Conservation (phyloP, 1,140 invertebrate genomes). For the Bradynema listronoti region DNA sequence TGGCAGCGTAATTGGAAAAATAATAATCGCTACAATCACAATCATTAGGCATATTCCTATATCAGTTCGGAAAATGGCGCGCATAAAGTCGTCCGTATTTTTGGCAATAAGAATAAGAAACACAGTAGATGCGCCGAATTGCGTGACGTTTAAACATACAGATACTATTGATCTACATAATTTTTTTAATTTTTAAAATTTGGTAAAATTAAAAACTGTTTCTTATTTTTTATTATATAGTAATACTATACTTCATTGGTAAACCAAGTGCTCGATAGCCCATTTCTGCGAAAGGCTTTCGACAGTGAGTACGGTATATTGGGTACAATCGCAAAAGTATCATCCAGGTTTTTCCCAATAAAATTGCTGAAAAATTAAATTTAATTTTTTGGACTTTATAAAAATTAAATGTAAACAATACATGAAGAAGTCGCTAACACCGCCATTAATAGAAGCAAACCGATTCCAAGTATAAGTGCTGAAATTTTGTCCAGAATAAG, state of each 20-base stretch:
- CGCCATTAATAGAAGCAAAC: too few relatives aligned
- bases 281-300: slow-evolving; percentile 59
- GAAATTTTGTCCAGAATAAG: too few relatives aligned
- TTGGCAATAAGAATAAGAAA: slow-evolving; percentile 9
- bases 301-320: slow-evolving; percentile 63
- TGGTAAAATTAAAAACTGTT: slow-evolving; percentile 7
- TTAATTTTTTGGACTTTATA: too few relatives aligned
- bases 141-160: slow-evolving; percentile 4
- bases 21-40: slow-evolving; percentile 5
- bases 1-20: slow-evolving; percentile 14
- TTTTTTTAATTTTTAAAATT: not conserved
- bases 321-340: slow-evolving; percentile 67
- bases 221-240: slow-evolving; percentile 16
- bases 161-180: not conserved
- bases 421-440: too few relatives aligned
- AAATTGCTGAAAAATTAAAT: too few relatives aligned
- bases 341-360: too few relatives aligned
- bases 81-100: slow-evolving; percentile 3
- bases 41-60: slow-evolving; percentile 10
- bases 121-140: slow-evolving; percentile 11
- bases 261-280: slow-evolving; percentile 34
- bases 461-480: too few relatives aligned
- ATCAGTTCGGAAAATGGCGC: slow-evolving; percentile 9
- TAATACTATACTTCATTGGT: slow-evolving; percentile 39
- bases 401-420: too few relatives aligned